Base-by-base conservation (phyloP, 2,888 invertebrate species). In the Microchrysa polita region DNA sequence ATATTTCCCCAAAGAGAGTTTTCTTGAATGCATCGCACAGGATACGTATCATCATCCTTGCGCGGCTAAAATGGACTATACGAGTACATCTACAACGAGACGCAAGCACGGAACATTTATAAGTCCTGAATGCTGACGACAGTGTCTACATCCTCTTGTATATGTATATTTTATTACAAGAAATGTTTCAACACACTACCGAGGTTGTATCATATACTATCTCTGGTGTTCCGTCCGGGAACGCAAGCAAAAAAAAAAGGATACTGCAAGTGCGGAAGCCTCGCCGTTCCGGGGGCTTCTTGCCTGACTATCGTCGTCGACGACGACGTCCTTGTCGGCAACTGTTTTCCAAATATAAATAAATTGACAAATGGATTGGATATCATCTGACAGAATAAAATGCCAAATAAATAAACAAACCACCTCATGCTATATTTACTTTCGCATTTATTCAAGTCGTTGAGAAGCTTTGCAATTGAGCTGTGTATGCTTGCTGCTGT, bases 321-420 rank as follows among this genome's bases (percentile, higher is more conserved):
- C 27, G 27, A 48, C 20, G 48, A 65, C 44, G 65, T n/a, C 40
- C 4, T 34, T 34, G 27, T 34, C 27, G 27, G 65, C 20, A 65
- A 65, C 44, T 18, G 48, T 65, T 65, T 48, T 34, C 65, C 34
- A 65, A 65, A 65, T 74, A 75, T 74, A 74, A 75, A 75, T 75
- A 76, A 74, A 76, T 74, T 76, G 74, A 76, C 76, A 76, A 76
- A 75, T 76, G 75, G 76, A 76, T 75, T 75, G 76, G 72, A 76
- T 76, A 75, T 72, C 72, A 74, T 75, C 75, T 61, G 72, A 74
- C 75, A 75, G 72, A 75, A 75, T 75, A 73, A 75, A 74, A 75
- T 72, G 60, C 60, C 74, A 75, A 75, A 75, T 67, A 75, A 69
- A 74, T 53, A 74, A 73, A 73, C 67, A 71, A 74, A 75, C 60